phyloP scores from a whole-genome alignment of 2,113 vertebrate genomes.

The Sturnus vulgaris region DNA sequence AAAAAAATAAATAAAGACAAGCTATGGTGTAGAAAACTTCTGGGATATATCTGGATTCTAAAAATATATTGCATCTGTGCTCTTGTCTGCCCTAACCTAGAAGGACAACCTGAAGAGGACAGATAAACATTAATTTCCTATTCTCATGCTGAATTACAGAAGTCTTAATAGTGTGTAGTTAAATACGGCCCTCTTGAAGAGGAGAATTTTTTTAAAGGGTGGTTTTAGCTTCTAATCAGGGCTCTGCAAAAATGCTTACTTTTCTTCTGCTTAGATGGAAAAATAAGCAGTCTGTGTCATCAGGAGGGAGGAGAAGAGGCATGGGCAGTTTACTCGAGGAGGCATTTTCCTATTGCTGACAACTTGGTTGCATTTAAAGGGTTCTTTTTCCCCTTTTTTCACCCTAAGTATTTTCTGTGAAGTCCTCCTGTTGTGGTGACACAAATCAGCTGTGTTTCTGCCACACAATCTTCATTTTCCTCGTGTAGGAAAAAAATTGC shows the following conservation, averaged over 20 bases:
- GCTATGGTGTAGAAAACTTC: neutral
- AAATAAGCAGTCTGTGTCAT: neutral
- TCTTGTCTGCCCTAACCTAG: neutral
- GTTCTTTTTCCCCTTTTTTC: neutral
- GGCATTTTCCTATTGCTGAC: neutral
- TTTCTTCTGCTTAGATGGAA: neutral
- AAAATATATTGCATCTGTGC: neutral
- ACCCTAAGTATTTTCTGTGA: neutral
- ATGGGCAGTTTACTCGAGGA: neutral
- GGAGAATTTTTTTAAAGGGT: neutral
- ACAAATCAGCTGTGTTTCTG: neutral
- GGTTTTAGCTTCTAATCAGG: neutral
- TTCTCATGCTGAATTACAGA: neutral
- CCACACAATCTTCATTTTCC: neutral
- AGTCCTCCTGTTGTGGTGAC: neutral
- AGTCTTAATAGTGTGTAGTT: neutral
- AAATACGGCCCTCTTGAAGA: neutral
- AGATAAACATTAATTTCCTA: neutral
- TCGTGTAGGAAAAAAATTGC: neutral
- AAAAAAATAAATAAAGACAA: neutral
- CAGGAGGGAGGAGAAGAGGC: neutral
- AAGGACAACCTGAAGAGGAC: neutral
- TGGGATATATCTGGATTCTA: neutral
- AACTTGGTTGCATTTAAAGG: neutral
- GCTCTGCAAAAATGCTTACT: neutral